phyloP scores from a whole-genome alignment of 2,888 invertebrate species.

The Sinopyrophorus schimmeli region DNA sequence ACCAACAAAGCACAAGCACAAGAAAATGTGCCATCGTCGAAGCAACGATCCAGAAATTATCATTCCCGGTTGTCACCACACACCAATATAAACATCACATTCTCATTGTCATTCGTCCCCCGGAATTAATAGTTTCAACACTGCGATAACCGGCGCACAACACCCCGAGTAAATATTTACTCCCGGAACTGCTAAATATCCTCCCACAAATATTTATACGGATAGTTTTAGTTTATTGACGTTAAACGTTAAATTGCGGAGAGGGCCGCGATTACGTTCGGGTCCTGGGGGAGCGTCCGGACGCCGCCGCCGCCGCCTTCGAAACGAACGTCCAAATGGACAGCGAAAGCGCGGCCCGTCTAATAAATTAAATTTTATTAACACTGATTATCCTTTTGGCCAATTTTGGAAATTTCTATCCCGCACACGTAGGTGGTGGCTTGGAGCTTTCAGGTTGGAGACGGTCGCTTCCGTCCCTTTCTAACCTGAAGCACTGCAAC shows the following conservation, averaged over 20 bases:
- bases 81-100: constrained; percentile 36
- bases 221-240: constrained; percentile 38
- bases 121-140: constrained; percentile 40
- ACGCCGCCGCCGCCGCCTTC: no score
- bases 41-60: constrained; percentile 36
- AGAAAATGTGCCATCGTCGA: constrained; percentile 39
- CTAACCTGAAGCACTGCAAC: constrained; percentile 27
- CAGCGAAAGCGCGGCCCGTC: constrained; percentile 6
- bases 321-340: constrained; percentile 23
- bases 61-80: constrained; percentile 39
- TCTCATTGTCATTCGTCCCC: constrained; percentile 33
- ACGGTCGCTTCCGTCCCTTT: constrained; percentile 12
- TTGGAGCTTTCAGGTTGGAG: constrained; percentile 18
- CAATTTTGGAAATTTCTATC: constrained; percentile 19
- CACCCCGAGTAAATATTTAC: constrained; percentile 39
- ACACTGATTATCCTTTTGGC: constrained; percentile 16
- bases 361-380: constrained; percentile 30
- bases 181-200: constrained; percentile 41
- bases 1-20: constrained; percentile 40
- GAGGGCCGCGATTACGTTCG: no score
- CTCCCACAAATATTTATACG: constrained; percentile 43
- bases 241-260: constrained; percentile 40
- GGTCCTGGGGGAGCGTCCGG: no score
- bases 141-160: constrained; percentile 40
- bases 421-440: constrained; percentile 26